Evolutionary conservation across 2,113 vertebrate genomes (phyloP).

Genomic region (Mormyrus iriodes): DNA sequence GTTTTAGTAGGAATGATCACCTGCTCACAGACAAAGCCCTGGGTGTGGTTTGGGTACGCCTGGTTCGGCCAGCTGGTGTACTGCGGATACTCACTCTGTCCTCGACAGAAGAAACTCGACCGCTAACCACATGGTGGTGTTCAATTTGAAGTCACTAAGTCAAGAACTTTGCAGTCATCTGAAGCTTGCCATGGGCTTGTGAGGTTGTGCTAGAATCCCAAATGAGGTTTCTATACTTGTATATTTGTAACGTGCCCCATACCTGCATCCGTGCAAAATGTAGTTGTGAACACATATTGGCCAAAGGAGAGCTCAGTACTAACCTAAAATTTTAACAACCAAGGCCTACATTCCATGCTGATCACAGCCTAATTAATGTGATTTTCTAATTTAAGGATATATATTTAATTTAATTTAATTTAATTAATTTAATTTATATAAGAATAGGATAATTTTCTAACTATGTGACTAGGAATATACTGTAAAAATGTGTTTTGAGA

Average conservation of each 20-base stretch:
- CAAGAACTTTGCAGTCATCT: conserved; percentile 76
- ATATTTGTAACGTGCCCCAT: conserved; percentile 68
- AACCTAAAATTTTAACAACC: not conserved
- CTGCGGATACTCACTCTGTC: conserved; percentile 72
- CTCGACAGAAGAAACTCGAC: conserved; percentile 72
- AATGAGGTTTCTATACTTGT: conserved; percentile 72
- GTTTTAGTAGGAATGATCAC: not conserved
- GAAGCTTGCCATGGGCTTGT: conserved; percentile 74
- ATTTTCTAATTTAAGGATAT: not conserved
- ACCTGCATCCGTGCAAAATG: conserved; percentile 49
- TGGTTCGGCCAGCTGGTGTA: conserved; percentile 78
- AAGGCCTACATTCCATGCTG: not conserved
- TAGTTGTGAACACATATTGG: not conserved
- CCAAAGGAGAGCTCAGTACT: not conserved
- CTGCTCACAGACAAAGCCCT: conserved; percentile 82
- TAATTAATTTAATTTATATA: too few relatives aligned
- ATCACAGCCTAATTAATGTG: not conserved
- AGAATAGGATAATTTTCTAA: too few relatives aligned
- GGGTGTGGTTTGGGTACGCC: conserved; percentile 80
- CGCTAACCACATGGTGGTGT: conserved; percentile 71
- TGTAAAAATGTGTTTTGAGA: not conserved
- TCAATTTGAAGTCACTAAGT: conserved; percentile 75
- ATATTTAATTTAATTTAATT: too few relatives aligned
- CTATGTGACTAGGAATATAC: not conserved
- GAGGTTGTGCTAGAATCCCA: conserved; percentile 73